Conservation (phyloP, 2,113 vertebrate genomes). For the Urocitellus parryii region DNA sequence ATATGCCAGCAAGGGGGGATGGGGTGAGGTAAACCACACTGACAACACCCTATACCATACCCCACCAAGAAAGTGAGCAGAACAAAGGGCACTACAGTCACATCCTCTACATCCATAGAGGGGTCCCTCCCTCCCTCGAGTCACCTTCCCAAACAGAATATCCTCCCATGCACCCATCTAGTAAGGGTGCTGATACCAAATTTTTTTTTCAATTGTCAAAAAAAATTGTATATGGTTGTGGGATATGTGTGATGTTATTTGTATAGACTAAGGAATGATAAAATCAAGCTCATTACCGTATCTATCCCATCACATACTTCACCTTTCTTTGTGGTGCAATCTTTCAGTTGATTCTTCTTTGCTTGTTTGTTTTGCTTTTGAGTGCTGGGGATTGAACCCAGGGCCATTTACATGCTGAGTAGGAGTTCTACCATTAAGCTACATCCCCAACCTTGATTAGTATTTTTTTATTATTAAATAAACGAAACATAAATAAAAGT, state of each 20-base stretch:
- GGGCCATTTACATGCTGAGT: background rate
- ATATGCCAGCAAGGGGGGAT: background rate
- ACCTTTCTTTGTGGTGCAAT: background rate
- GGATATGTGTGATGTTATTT: background rate
- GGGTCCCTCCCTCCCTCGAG: rapidly evolving
- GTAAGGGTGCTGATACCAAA: background rate
- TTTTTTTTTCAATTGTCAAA: background rate
- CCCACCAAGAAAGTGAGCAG: background rate
- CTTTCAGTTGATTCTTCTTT: background rate
- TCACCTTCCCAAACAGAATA: background rate
- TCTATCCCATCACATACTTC: background rate
- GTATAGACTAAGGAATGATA: background rate
- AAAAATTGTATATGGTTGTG: background rate
- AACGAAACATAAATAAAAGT: background rate
- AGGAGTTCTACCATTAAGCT: background rate
- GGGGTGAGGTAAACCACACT: background rate
- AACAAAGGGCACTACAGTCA: background rate
- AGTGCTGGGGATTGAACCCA: background rate
- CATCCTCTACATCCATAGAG: background rate
- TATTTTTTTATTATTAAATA: background rate
- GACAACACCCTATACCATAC: background rate
- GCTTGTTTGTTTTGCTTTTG: background rate
- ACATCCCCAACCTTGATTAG: background rate
- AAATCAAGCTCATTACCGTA: background rate
- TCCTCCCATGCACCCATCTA: background rate